Evolutionary conservation across 1,140 invertebrate genomes (phyloP), one percentile per base, ranked within the genome.

Genomic region (Oryctes rhinoceros): DNA sequence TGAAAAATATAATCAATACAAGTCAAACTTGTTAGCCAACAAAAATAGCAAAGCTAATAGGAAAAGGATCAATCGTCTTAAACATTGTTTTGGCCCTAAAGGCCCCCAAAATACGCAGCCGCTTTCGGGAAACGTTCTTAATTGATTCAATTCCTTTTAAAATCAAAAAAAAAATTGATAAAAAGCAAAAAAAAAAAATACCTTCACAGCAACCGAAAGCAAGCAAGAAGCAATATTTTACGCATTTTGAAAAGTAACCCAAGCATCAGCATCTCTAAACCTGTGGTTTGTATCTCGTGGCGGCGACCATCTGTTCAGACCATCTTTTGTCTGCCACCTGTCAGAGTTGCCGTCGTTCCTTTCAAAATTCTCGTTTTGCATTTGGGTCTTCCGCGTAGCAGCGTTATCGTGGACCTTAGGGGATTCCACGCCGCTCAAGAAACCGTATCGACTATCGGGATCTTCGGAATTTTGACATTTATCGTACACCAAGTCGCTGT

Each of bases 161-260:
- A 44, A 30, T 30, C 9, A 35, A 18, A 20, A 74, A 74, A 74
- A 24, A 83, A 80, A 71, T 81, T 24, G 79, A 80, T 53, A 83
- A 79, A 80, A 80, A 81, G 80, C 65, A 84, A 85, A 84, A 44
- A 79, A 30, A 83, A 80, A 80, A 80, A 81, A 85, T 78, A 78
- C 76, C 80, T 79, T 81, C 49, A 76, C 76, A 53, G 78, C 65
- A 71, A 71, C 20, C 65, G 39, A 78, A 78, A 85, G 83, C 78
- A 85, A 86, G 84, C 83, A 84, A 83, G 85, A 44, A 44, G 39
- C 39, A 44, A 44, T 59, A 24, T 86, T 86, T 87, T 87, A 87
- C 86, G 86, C 78, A 79, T 84, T 84, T 80, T 82, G 84, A 83
- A 85, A 85, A 82, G 81, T 82, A 79, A 85, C 84, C 84, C 84